Base-by-base conservation (phyloP, 23 tunicate genomes). In the Pegea sp. region DNA sequence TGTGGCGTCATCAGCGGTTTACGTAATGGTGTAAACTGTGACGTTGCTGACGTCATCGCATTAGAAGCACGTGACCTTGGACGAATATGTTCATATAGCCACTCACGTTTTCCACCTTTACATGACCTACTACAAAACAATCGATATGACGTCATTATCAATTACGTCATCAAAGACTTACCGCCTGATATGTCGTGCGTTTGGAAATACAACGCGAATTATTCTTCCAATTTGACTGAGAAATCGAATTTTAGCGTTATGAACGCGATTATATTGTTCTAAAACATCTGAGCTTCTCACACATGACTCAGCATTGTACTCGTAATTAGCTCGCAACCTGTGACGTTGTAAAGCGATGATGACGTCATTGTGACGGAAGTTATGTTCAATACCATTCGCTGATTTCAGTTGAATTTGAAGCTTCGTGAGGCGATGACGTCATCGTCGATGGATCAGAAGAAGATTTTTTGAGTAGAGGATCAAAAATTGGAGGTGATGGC, bases 51-150 rank as follows among this genome's bases (percentile, higher is more conserved):
- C n/a, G n/a, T n/a, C n/a, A n/a, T n/a, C n/a, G n/a, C n/a, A n/a
- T n/a, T n/a, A n/a, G n/a, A n/a, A n/a, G n/a, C n/a, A n/a, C n/a
- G n/a, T n/a, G n/a, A n/a, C n/a, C n/a, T n/a, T 1, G 77, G 62
- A 3, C 77, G 68, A 8, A 71, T 56, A 54, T 78, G 69, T 31
- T 62, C 55, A 29, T 78, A 78, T 6, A 78, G 44, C 91, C 91
- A 78, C 48, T 78, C 91, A 4, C 91, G 78, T 43, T 78, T 78
- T 24, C 88, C 88, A 28, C 76, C 88, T 61, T 68, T 68, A 33
- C 62, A 50, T 3, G 88, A 68, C 48, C 88, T 76, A 21, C 19
- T 53, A 31, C 27, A 22, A 27, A 24, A 22, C 19, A 20, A 57
- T 2, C 3, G 32, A 53, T 25, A 3, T 53, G 21, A 6, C 57